Base-by-base conservation (phyloP, 37 sponge, comb jelly and placozoan species). In the Beroe ovata region DNA sequence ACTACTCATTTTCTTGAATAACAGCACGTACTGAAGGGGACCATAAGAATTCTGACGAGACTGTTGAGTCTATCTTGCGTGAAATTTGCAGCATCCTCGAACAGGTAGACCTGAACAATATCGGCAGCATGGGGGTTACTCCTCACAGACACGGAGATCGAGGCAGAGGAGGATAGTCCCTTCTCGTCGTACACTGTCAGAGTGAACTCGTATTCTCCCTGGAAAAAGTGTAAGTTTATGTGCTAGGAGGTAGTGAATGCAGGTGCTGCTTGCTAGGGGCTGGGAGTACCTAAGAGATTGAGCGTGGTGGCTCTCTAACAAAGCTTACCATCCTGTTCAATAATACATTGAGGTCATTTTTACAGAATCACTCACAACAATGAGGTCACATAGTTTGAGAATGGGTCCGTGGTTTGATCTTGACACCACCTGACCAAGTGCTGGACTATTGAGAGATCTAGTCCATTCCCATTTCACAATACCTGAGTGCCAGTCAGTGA, bases 391-490 rank as follows among this genome's bases (percentile, higher is more conserved):
- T 8, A 77, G 84, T 58, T 91, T 91, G 4, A 96, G 90, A 23
- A 91, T 35, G 40, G 94, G 90, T 20, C 1, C 71, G 29, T 38
- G 63, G 47, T 94, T 93, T 1, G 95, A 93, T 34, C 88, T 90
- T 1, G 69, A 47, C 22, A 89, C 91, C 2, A 92, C 91, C 20
- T 72, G 84, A 29, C 40, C 38, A 23, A 39, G 88, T 11, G 64
- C 58, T 21, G 90, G 58, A 89, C 96, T 96, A 64, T 91, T 26
- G 34, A 60, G 60, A 38, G 94, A 89, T 19, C 93, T 60, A 58
- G 29, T 60, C 96, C 96, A 96, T 71, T 91, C 62, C 60, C 92
- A 96, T 20, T 60, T 28, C 4, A 71, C 69, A 41, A 96, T 96
- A 8, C 92, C 94, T 72, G 91, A 89, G 39, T n/a, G n/a, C n/a